phyloP scores from a whole-genome alignment of 2,797 vertebrate genomes.

The Sardinella longiceps region DNA sequence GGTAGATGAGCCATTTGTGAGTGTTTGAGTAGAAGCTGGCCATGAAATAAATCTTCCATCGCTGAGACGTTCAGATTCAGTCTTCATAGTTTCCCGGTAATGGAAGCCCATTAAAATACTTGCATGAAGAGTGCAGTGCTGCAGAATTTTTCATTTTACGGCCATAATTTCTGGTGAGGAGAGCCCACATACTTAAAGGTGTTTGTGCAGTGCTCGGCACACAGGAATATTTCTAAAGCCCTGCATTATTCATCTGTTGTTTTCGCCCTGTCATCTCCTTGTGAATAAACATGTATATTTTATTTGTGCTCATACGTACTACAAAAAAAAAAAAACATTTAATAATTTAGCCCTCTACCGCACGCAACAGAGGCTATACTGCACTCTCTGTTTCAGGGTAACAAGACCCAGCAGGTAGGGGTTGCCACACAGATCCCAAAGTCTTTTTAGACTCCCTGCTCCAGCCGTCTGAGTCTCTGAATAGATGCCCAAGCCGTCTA shows the following conservation, averaged over 20 bases:
- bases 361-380: conserved; percentile 56
- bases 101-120: background rate
- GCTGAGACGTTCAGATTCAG: background rate
- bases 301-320: conserved; percentile 57
- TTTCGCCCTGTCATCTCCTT: conserved; percentile 60
- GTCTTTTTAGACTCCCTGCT: background rate
- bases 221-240: conserved; percentile 53
- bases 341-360: conserved; percentile 69
- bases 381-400: conserved; percentile 25
- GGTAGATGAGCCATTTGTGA: background rate
- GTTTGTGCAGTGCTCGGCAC: conserved; percentile 51
- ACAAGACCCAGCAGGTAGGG: background rate
- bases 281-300: conserved; percentile 75
- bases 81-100: background rate
- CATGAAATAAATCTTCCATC: background rate
- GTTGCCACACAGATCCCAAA: background rate
- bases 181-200: conserved; percentile 38
- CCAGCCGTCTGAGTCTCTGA: conserved; percentile 42
- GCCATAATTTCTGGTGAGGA: background rate
- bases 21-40: background rate
- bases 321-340: conserved; percentile 50
- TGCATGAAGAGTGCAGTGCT: background rate
- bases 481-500: background rate
- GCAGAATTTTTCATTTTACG: background rate
- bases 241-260: conserved; percentile 72